Base-by-base conservation (phyloP, 2,888 invertebrate genomes). In the Heliconius ethilla region DNA sequence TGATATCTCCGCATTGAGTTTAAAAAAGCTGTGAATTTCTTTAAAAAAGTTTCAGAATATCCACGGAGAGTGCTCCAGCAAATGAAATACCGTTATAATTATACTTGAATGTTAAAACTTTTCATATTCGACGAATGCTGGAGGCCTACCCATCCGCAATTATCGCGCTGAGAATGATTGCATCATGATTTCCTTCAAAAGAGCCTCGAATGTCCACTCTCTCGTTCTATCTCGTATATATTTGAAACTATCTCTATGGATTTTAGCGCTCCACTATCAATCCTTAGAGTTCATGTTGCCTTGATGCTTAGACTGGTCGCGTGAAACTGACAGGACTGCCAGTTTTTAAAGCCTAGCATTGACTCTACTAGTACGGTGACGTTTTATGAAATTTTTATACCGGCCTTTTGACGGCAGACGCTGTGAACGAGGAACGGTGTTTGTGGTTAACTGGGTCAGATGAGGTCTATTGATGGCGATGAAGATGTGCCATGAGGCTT, bases 391-490 rank as follows among this genome's bases (percentile, higher is more conserved):
- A 74, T 72, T 72, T 78, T 76, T 70, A 76, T 87, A 87, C 83
- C 83, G 87, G 85, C 91, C 90, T 89, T 91, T 90, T 88, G 89
- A 84, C 85, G 83, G 79, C 87, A 86, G 91, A 92, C 91, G 91
- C 84, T 90, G 84, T 91, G 88, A 89, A 87, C 89, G 85, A 87
- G 85, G 85, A 90, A 90, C 86, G 87, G 87, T 89, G 88, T 89
- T 88, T 86, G 89, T 87, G 88, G 86, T 88, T 89, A 88, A 89
- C 82, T 84, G 84, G 63, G 74, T 74, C 74, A 45, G 45, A 72
- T 72, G 72, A 74, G 27, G 74, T 65, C 74, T 63, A 74, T 74
- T 74, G 74, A 74, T 74, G 74, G 63, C 74, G 63, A 74, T 74
- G 74, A 74, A 74, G 74, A 63, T 74, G 63, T 74, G 74, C 40